phyloP scores from a whole-genome alignment of 1,140 invertebrate genomes.

The Harlomillsia oculata region DNA sequence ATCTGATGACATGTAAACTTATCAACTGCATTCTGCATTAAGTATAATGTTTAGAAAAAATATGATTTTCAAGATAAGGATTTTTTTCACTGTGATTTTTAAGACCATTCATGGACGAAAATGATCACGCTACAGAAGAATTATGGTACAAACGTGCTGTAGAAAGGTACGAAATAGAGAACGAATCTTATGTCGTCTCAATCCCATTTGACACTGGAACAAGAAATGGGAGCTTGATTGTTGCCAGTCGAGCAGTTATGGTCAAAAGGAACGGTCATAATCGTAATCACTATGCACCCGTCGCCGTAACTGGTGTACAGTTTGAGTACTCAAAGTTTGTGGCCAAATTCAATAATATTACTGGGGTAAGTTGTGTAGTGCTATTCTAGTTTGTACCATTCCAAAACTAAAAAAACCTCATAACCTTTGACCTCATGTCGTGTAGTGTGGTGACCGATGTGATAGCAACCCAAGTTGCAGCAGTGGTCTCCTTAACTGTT shows the following conservation, averaged over 20 bases:
- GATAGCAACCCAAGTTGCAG: too few relatives aligned
- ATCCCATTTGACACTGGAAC: conserved; percentile 72
- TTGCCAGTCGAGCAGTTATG: conserved; percentile 82
- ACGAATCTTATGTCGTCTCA: conserved; percentile 82
- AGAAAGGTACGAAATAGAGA: conserved; percentile 73
- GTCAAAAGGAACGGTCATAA: conserved; percentile 50
- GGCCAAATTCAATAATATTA: conserved; percentile 70
- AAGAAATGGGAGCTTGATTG: conserved; percentile 48
- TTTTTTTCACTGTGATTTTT: too few relatives aligned
- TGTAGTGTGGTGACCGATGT: too few relatives aligned
- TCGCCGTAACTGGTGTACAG: conserved; percentile 79
- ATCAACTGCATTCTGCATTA: too few relatives aligned
- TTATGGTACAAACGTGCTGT: conserved; percentile 87
- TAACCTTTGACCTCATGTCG: too few relatives aligned
- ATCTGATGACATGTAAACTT: not conserved
- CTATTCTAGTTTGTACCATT: too few relatives aligned
- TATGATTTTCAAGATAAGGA: too few relatives aligned
- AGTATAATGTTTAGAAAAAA: too few relatives aligned
- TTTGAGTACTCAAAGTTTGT: conserved; percentile 68
- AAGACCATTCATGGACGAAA: conserved; percentile 53
- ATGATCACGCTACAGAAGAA: conserved; percentile 75
- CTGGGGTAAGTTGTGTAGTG: not conserved
- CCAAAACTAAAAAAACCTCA: too few relatives aligned
- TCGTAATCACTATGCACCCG: conserved; percentile 70
- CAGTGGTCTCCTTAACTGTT: too few relatives aligned